Evolutionary conservation across 2,113 vertebrate species (phyloP).

Genomic region (Thymallus thymallus): DNA sequence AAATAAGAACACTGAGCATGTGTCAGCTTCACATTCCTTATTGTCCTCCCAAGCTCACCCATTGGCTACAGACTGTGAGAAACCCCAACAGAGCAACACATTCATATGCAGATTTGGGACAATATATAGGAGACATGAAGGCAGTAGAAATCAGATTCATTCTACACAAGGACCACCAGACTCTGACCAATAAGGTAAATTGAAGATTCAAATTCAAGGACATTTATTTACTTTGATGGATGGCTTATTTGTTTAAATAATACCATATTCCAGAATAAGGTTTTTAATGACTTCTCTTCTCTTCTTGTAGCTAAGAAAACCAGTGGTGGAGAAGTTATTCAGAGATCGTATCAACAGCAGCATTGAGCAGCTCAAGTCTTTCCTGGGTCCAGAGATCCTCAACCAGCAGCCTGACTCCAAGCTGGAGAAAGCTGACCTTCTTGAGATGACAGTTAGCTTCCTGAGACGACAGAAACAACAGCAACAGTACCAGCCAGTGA

Average conservation of each 20-base stretch:
- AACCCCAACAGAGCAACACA: slow-evolving; percentile 65
- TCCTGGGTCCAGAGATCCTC: neutral
- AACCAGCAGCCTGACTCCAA: no score
- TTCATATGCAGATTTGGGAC: slow-evolving; percentile 72
- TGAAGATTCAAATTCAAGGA: slow-evolving; percentile 3
- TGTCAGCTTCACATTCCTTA: neutral
- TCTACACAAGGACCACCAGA: slow-evolving; percentile 48
- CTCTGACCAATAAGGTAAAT: slow-evolving; percentile 66
- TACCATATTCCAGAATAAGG: neutral
- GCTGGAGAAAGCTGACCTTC: no score
- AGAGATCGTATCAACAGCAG: slow-evolving; percentile 71
- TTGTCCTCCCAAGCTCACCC: slow-evolving; percentile 30
- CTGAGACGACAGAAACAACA: no score
- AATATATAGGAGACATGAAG: slow-evolving; percentile 69
- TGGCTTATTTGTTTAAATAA: neutral
- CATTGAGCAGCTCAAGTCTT: slow-evolving; percentile 61
- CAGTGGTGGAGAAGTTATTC: slow-evolving; percentile 60
- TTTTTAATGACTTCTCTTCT: slow-evolving; percentile 16
- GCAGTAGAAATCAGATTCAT: slow-evolving; percentile 5
- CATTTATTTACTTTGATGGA: neutral
- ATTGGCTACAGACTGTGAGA: slow-evolving; percentile 75
- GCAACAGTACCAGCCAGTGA: slow-evolving; percentile 44
- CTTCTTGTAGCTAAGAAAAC: slow-evolving; percentile 46
- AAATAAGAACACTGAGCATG: slow-evolving; percentile 39
- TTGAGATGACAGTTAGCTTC: no score